Evolutionary conservation across 2,888 invertebrate species (phyloP), one percentile per base, ranked within the genome.

Genomic region (Prosopocoilus inquinatus): DNA sequence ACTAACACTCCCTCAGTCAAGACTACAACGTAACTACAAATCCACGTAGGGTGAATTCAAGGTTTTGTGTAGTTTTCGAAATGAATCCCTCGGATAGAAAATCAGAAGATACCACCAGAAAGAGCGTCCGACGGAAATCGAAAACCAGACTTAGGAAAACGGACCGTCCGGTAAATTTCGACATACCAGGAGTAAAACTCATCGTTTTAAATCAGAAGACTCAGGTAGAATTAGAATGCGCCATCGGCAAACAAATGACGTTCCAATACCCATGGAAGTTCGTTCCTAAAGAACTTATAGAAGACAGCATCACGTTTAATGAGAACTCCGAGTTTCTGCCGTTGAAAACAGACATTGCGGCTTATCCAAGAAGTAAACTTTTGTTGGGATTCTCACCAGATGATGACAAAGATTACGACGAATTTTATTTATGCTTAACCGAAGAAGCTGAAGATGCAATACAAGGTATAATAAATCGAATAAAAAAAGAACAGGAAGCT

Each of bases 181-280:
- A 82, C 28, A 79, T 83, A 1, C 79, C 82, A 20, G 86, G 86
- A 1, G 82, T 86, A 4, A 70, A 75, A 39, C 81, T 78, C 65
- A 66, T 87, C 8, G 64, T 77, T 9, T 34, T 57, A 32, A 45
- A 45, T 28, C 49, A 45, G 20, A 50, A 53, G 13, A 84, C 84
- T n/a, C 87, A 87, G 68, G 77, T 80, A 60, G 79, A 81, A 49
- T 72, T 89, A 9, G 85, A 86, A 57, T 79, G 87, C 62, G 80
- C 84, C 1, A 82, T 89, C 39, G 90, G 89, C 0, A 78, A 81
- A 35, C 81, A 89, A 68, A 82, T 91, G 0, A 88, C 84, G 1
- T 82, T 85, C 12, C 89, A 90, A 70, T 84, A 82, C 66, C 90
- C 90, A 0, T 91, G 90, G 90, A 86, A 85, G 58, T 79, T 78